A percentile compares a stretch with the other conserved stretches of the same genome.
phyloP scores from a whole-genome alignment of 2,797 vertebrate species.

The Nothura maculosa region DNA sequence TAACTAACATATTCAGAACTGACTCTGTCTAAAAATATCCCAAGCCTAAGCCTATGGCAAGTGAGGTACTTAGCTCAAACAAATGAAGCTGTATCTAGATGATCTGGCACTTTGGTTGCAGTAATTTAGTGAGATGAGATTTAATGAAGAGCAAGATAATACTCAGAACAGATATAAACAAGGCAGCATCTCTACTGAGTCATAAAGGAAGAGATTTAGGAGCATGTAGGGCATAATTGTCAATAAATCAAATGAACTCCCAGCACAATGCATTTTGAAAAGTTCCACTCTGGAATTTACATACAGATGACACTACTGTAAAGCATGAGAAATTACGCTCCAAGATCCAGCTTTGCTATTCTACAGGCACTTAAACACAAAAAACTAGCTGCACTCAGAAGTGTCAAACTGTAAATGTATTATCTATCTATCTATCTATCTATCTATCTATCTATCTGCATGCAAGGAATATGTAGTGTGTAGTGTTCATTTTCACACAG shows the following conservation, averaged over 20 bases:
- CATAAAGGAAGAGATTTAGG: constrained; percentile 58
- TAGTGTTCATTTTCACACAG: neutral
- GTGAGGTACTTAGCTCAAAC: neutral
- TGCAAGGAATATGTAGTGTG: neutral
- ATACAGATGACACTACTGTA: neutral
- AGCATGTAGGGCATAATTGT: constrained; percentile 34
- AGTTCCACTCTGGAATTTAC: constrained; percentile 40
- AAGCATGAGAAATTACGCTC: constrained; percentile 25
- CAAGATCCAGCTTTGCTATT: neutral
- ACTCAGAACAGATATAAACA: constrained; percentile 52
- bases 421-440: neutral
- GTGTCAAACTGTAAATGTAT: neutral
- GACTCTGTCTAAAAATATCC: neutral
- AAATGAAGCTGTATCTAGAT: constrained; percentile 14
- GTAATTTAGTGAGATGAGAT: constrained; percentile 52
- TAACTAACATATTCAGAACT: neutral
- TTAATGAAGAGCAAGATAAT: constrained; percentile 57
- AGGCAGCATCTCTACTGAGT: constrained; percentile 4
- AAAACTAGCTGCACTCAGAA: neutral
- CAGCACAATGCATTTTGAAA: constrained; percentile 24
- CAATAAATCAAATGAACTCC: constrained; percentile 60
- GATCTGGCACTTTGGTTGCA: constrained; percentile 1
- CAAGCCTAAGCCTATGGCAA: neutral
- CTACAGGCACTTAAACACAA: constrained; percentile 22
- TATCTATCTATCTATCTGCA: neutral